Evolutionary conservation across 2,113 vertebrate species (phyloP).

Genomic region (Salvelinus sp.): DNA sequence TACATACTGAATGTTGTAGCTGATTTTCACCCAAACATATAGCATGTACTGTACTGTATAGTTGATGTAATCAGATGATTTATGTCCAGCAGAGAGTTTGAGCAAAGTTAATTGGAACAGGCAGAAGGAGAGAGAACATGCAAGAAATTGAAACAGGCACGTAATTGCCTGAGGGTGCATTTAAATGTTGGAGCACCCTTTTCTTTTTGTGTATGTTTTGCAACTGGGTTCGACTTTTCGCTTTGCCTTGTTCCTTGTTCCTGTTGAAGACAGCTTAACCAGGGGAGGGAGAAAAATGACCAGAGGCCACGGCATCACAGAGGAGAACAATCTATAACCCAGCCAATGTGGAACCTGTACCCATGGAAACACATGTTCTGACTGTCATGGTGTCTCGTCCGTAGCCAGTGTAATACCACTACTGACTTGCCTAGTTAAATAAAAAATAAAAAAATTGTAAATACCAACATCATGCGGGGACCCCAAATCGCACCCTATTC

Average conservation of each 20-base stretch:
- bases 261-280: constrained; percentile 3
- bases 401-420: too few species aligned
- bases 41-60: constrained; percentile 6
- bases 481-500: too few species aligned
- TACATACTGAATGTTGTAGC: background rate
- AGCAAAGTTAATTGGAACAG: constrained; percentile 23
- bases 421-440: too few species aligned
- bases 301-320: background rate
- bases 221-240: background rate
- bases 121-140: constrained; percentile 21
- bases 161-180: constrained; percentile 30
- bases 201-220: constrained; percentile 36
- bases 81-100: background rate
- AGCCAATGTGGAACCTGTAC: background rate
- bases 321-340: background rate
- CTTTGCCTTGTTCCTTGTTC: constrained; percentile 5
- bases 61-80: constrained; percentile 26
- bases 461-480: too few species aligned
- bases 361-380: background rate
- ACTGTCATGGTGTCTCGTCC: background rate
- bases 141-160: constrained; percentile 36
- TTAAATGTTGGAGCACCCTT: constrained; percentile 41
- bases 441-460: too few species aligned
- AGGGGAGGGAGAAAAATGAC: background rate
- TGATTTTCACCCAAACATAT: constrained; percentile 7